A percentile compares a stretch with the other conserved stretches of the same genome.
phyloP scores from a whole-genome alignment of 2,888 invertebrate genomes.

The Drosophila barbarae region DNA sequence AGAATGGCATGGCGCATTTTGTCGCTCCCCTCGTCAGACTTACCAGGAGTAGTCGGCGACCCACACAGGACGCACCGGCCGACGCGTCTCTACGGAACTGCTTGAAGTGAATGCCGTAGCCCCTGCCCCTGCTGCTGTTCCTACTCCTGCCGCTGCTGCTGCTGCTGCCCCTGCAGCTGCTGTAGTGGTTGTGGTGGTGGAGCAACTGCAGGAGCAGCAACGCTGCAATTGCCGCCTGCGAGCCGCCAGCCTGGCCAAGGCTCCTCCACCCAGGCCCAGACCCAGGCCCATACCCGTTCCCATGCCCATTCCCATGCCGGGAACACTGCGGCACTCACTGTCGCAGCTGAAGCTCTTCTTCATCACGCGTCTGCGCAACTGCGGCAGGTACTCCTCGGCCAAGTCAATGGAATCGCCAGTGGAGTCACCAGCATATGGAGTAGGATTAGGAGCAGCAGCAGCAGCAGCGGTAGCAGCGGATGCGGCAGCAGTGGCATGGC shows the following conservation, averaged over 20 bases:
- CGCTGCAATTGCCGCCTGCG: constrained; percentile 53
- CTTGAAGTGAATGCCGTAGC: constrained; percentile 62
- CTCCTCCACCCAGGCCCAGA: constrained; percentile 55
- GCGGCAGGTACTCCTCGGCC: constrained; percentile 31
- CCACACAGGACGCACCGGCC: constrained; percentile 81
- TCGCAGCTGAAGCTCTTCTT: constrained; percentile 79
- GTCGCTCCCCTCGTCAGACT: constrained; percentile 74
- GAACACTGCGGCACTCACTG: constrained; percentile 63
- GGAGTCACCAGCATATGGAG: constrained; percentile 4
- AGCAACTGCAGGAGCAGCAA: constrained; percentile 60
- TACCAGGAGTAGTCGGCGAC: constrained; percentile 85
- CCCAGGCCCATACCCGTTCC: constrained; percentile 24
- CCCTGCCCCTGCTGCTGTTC: constrained; percentile 23
- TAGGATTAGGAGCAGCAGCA: constrained; percentile 2
- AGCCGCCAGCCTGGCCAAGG: constrained; percentile 54
- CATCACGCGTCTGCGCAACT: constrained; percentile 64
- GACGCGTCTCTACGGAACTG: constrained; percentile 67
- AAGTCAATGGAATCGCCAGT: constrained; percentile 10
- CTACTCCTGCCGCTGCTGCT: constrained; percentile 20
- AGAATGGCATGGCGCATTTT: constrained; percentile 21
- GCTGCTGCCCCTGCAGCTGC: constrained; percentile 74
- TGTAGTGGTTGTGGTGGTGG: constrained; percentile 74
- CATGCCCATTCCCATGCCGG: constrained; percentile 6
- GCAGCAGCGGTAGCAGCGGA: constrained; percentile 7
- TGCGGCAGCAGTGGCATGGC: constrained; percentile 38